Percentiles rank a stretch among this genome's conserved stretches.
Evolutionary conservation across 2,888 invertebrate species (phyloP).

Genomic region (Aricia artaxerxes): DNA sequence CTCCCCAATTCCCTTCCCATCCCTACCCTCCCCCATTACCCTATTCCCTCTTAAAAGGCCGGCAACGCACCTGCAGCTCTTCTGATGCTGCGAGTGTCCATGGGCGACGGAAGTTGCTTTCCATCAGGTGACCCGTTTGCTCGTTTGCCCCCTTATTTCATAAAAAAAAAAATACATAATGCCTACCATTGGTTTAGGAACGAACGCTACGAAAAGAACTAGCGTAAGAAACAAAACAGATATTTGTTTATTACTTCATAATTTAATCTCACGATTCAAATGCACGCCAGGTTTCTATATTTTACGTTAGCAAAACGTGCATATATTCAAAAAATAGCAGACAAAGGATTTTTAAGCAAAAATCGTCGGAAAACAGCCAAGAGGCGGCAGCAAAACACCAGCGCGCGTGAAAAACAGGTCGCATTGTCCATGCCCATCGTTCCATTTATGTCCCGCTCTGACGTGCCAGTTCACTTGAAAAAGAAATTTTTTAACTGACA

Average conservation of each 20-base stretch:
- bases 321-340: constrained; percentile 39
- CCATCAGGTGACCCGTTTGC: no score
- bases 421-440: constrained; percentile 41
- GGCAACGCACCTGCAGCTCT: no score
- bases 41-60: no score
- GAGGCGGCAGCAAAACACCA: constrained; percentile 40
- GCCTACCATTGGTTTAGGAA: background rate
- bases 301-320: constrained; percentile 39
- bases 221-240: background rate
- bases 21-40: no score
- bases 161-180: no score
- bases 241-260: background rate
- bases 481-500: background rate
- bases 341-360: constrained; percentile 41
- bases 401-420: constrained; percentile 40
- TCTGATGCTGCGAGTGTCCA: no score
- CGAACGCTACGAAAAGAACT: background rate
- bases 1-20: no score
- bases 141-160: no score
- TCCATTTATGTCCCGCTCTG: constrained; percentile 37
- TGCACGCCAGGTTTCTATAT: constrained; percentile 37
- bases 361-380: constrained; percentile 42
- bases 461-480: constrained; percentile 18
- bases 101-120: no score
- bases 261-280: constrained; percentile 39